Evolutionary conservation across 2,113 vertebrate species (phyloP), one percentile per base, ranked within the genome.

Genomic region (Microtus richardsoni): DNA sequence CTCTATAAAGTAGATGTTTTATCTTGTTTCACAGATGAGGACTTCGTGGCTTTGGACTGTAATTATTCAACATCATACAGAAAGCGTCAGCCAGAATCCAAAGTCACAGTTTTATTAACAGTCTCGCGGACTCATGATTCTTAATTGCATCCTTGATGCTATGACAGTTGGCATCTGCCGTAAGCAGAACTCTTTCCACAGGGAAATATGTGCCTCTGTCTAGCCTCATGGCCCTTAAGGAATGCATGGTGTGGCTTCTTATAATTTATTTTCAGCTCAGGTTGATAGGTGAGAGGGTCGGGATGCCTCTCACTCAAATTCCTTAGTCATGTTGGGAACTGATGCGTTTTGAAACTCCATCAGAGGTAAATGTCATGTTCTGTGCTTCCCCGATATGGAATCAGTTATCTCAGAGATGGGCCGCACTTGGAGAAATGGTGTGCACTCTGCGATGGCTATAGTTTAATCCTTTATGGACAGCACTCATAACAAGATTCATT

Each of bases 1-100:
- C 60, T n/a, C 74, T 68, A 71, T 24, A 62, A 17, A 14, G 60
- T 73, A 21, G 70, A 49, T 88, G 78, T 88, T 94, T 94, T 88
- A 92, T 82, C 58, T 73, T 74, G 39, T 73, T 88, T 77, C 82
- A 60, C 47, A 93, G 68, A 91, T 91, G 64, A 94, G 36, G 60
- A 64, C 78, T 47, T 19, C 52, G 5, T 75, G 47, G 13, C n/a
- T 91, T 82, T 91, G 60, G 58, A 90, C 8, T 90, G 26, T 91
- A 91, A 95, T 96, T 94, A 91, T 80, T 95, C 52, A 95, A 8
- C 28, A 96, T 66, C 68, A 91, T 64, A 68, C 21, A 82, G 79
- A 96, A 94, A 88, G 85, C 73, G 16, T 78, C 77, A 79, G 64
- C n/a, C 90, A 92, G 60, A 90, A 84, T 73, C 78, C 47, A 85